Evolutionary conservation across 1,140 invertebrate genomes (phyloP).

Genomic region (Streblospio benedicti): DNA sequence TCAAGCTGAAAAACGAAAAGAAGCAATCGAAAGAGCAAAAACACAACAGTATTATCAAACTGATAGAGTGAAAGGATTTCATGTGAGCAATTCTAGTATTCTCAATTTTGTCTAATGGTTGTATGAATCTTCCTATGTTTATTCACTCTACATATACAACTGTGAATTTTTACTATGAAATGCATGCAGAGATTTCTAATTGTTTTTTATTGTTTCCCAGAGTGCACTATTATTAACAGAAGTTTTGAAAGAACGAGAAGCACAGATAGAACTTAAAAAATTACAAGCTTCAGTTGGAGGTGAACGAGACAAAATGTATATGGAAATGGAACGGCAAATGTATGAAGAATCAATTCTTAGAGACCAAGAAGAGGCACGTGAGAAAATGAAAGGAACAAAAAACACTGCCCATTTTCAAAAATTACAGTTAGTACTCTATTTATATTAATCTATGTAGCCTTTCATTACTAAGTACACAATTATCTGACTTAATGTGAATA

Average conservation of each 20-base stretch:
- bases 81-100: conserved; percentile 34
- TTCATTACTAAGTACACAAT: too few species aligned
- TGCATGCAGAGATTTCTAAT: too few species aligned
- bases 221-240: conserved; percentile 44
- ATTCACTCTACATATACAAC: neutral
- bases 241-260: conserved; percentile 47
- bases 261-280: conserved; percentile 44
- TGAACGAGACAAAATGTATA: conserved; percentile 25
- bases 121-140: neutral
- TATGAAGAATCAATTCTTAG: conserved; percentile 32
- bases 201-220: too few species aligned
- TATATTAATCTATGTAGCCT: too few species aligned
- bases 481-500: too few species aligned
- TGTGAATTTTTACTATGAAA: too few species aligned
- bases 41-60: conserved; percentile 47
- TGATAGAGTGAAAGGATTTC: conserved; percentile 45
- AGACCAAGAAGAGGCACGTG: conserved; percentile 34
- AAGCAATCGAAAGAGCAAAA: conserved; percentile 47
- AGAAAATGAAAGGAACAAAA: conserved; percentile 26
- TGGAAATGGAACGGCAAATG: conserved; percentile 33
- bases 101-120: neutral
- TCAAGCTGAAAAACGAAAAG: conserved; percentile 41
- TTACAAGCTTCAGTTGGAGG: conserved; percentile 19
- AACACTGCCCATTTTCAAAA: conserved; percentile 33
- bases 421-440: conserved; percentile 34